Evolutionary conservation across 2,888 invertebrate species (phyloP), one percentile per base, ranked within the genome.

Genomic region (Parnassius glacialis): DNA sequence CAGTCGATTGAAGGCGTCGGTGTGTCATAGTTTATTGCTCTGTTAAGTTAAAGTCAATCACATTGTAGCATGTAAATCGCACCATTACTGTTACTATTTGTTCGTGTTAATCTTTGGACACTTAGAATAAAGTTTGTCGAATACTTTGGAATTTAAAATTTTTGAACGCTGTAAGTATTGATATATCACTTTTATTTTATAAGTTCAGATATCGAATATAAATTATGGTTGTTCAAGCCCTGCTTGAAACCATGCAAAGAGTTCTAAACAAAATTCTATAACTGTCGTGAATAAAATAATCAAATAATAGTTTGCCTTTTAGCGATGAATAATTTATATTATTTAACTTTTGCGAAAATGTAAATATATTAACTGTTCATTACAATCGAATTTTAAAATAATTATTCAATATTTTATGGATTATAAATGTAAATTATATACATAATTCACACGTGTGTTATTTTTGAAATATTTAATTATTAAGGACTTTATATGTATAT

Each of bases 1-100:
- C 90, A 89, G 91, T 90, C 90, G 87, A 83, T 86, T 83, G 89
- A 83, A 85, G 84, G 87, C 89, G 86, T 89, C 80, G 86, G 90
- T 84, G 90, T 87, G 87, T 83, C 84, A 85, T 90, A 87, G 87
- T 90, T 90, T 90, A 90, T 90, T 82, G 76, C 81, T 81, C 80
- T 80, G 84, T 83, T 82, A 83, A 79, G 77, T 78, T 72, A 67
- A 70, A 80, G 73, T 79, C 79, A 73, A n/a, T 84, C 83, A 82
- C 79, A 75, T 80, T 76, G 79, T 85, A 79, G 83, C 79, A 82
- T 84, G 81, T 85, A 84, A 84, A 81, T 86, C 84, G 85, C 87
- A 84, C 75, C 80, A 75, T 81, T 81, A 75, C 76, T 76, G 79
- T 79, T 75, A 70, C 74, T 74, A 79, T 77, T 76, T 77, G 76